phyloP scores from a whole-genome alignment of 2,113 vertebrate genomes.

The Alligator mississippiensis region DNA sequence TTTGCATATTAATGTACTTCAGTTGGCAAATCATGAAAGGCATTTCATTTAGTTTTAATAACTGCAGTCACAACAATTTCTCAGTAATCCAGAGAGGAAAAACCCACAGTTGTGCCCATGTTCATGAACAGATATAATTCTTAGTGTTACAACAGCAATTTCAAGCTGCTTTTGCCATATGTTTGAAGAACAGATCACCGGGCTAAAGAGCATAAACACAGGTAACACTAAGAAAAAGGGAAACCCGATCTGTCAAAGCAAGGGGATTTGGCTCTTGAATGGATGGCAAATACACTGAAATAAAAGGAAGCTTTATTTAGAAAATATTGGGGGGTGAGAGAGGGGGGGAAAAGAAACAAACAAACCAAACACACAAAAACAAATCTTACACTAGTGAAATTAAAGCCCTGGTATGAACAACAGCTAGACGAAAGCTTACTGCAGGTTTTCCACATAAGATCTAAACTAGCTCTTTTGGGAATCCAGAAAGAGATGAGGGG shows the following conservation, averaged over 20 bases:
- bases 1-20: not conserved
- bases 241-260: not conserved
- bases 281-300: not conserved
- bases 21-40: not conserved
- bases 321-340: not conserved
- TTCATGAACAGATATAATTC: not conserved
- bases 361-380: too few species aligned
- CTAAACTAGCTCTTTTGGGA: conserved; percentile 1
- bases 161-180: not conserved
- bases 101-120: not conserved
- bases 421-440: not conserved
- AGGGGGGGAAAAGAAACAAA: not conserved
- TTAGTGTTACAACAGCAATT: not conserved
- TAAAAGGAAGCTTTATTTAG: not conserved
- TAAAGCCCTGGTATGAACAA: not conserved
- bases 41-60: not conserved
- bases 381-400: not conserved
- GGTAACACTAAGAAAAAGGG: not conserved
- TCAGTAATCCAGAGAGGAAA: not conserved
- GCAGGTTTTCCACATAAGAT: not conserved
- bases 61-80: not conserved
- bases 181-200: too few species aligned
- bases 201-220: not conserved
- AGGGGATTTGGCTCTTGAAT: not conserved
- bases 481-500: not conserved